Percentiles rank a stretch among this genome's conserved stretches.
These are phyloP conservation scores for Bovichtus variegatus DNA, from an alignment of 2,797 vertebrate genomes.

Conservation along the genomic window DNA sequence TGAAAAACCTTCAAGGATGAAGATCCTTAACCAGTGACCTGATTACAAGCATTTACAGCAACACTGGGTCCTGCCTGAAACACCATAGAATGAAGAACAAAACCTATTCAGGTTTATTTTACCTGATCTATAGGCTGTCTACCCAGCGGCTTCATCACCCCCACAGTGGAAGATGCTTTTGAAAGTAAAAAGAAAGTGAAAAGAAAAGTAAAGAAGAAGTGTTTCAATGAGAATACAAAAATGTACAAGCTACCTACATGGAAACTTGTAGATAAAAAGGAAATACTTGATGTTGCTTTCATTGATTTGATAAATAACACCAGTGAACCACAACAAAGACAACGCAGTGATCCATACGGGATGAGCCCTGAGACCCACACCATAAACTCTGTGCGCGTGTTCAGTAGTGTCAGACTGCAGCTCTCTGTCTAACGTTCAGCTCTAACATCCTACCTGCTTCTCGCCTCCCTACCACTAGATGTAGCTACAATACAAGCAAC, in stretches of 20 bases:
- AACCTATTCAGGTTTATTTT: background rate
- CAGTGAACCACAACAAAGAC: background rate
- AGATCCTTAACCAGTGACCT: no score
- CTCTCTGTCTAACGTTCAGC: background rate
- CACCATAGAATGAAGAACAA: background rate
- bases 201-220: no score
- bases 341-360: background rate
- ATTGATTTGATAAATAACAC: background rate
- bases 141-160: background rate
- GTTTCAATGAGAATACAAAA: background rate
- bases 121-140: background rate
- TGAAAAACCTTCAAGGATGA: background rate
- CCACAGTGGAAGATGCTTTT: background rate
- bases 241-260: no score
- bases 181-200: no score
- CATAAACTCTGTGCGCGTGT: background rate
- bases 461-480: constrained; percentile 52
- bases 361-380: background rate
- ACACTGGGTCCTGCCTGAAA: background rate
- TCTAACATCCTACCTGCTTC: background rate
- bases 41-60: background rate
- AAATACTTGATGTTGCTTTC: background rate
- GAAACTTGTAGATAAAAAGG: no score
- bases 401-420: background rate
- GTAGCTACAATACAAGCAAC: constrained; percentile 29